These are phyloP conservation scores for Porites lobata DNA, from an alignment of 92 coral and sea anemone genomes.

Conservation along the genomic window DNA sequence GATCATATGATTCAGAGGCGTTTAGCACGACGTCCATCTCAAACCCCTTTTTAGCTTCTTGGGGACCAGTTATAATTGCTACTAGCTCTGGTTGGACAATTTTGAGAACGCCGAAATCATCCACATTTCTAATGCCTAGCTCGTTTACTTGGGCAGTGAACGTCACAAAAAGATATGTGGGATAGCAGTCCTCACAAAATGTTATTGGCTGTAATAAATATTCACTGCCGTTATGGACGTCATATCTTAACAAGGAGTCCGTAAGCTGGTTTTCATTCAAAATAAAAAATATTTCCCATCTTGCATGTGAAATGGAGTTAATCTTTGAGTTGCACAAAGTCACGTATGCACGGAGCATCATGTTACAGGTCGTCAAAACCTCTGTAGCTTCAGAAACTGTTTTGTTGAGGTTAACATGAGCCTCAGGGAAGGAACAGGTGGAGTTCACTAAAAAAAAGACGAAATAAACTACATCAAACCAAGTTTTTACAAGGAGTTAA, in stretches of 20 bases:
- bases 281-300: conserved; percentile 18
- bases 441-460: conserved; percentile 17
- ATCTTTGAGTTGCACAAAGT: background rate
- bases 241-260: background rate
- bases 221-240: background rate
- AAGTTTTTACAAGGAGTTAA: too few relatives aligned
- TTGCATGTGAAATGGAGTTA: background rate
- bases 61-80: conserved; percentile 41
- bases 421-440: conserved; percentile 40
- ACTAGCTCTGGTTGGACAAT: conserved; percentile 21
- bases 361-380: conserved; percentile 19
- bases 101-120: conserved; percentile 37
- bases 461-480: background rate
- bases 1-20: background rate
- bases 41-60: background rate
- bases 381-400: background rate
- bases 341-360: background rate
- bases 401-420: conserved; percentile 30
- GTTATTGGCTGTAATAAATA: conserved; percentile 16
- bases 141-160: background rate
- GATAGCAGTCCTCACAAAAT: conserved; percentile 20
- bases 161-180: background rate
- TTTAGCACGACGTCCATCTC: background rate
- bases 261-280: background rate
- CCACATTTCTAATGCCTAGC: background rate